phyloP scores from a whole-genome alignment of 2,888 invertebrate species.

The Platypus cylindrus region DNA sequence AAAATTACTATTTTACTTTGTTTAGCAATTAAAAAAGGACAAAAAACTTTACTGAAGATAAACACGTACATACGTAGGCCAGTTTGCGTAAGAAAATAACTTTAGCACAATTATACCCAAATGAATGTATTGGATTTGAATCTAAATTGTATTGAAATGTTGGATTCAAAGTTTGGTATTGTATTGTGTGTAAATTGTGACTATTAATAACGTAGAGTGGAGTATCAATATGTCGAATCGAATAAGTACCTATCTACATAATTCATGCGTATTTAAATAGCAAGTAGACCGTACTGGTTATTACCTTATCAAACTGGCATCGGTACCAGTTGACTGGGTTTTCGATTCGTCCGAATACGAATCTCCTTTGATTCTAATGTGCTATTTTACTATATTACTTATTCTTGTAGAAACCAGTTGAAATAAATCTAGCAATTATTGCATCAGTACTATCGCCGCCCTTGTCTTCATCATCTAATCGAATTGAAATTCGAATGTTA shows the following conservation, averaged over 20 bases:
- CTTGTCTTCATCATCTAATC: no score
- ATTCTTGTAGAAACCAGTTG: no score
- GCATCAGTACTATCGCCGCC: no score
- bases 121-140: constrained; percentile 32
- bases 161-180: constrained; percentile 25
- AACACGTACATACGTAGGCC: constrained; percentile 6
- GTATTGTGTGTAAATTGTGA: constrained; percentile 38
- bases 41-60: no score
- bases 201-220: constrained; percentile 36
- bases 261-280: constrained; percentile 38
- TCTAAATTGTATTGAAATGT: constrained; percentile 35
- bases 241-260: constrained; percentile 37
- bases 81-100: constrained; percentile 16
- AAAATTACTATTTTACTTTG: no score
- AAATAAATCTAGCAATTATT: no score
- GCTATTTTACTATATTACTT: no score
- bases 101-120: constrained; percentile 26
- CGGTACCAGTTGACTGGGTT: constrained; percentile 18
- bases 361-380: constrained; percentile 10
- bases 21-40: no score
- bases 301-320: constrained; percentile 36
- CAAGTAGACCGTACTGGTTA: constrained; percentile 30
- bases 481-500: no score
- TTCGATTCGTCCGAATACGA: constrained; percentile 11
- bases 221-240: constrained; percentile 39